Evolutionary conservation across 2,797 vertebrate genomes (phyloP).

Genomic region (Taenioides sp.): DNA sequence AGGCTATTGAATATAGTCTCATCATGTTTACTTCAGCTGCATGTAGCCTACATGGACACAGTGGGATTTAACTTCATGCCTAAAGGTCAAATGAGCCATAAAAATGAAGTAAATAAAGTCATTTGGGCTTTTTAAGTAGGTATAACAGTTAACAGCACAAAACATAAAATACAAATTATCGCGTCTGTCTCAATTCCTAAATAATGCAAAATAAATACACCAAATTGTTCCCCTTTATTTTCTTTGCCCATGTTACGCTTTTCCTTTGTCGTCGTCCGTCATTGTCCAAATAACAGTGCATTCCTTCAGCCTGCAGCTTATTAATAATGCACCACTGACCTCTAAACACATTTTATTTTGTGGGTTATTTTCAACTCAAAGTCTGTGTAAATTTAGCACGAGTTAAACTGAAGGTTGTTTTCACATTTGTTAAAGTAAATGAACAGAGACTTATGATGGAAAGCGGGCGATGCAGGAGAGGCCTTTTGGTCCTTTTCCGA

Average conservation of each 20-base stretch:
- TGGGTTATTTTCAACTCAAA: constrained; percentile 61
- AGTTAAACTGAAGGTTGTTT: neutral
- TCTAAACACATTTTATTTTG: constrained; percentile 69
- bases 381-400: constrained; percentile 31
- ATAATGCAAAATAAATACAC: neutral
- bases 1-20: neutral
- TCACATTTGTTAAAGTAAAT: neutral
- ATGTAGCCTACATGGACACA: neutral
- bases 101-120: neutral
- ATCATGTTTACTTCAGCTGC: neutral
- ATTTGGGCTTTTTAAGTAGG: neutral
- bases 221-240: too few relatives aligned
- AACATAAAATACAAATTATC: neutral
- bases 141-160: neutral
- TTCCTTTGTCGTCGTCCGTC: constrained; percentile 13
- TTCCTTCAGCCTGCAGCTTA: constrained; percentile 68
- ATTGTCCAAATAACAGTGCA: constrained; percentile 43
- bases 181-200: neutral
- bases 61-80: neutral
- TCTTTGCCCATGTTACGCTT: neutral
- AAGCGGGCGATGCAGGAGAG: neutral
- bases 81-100: neutral
- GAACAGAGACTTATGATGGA: neutral
- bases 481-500: constrained; percentile 16
- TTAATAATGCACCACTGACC: constrained; percentile 70